Evolutionary conservation across 2,797 vertebrate species (phyloP).

Genomic region (Bovichtus diacanthus): DNA sequence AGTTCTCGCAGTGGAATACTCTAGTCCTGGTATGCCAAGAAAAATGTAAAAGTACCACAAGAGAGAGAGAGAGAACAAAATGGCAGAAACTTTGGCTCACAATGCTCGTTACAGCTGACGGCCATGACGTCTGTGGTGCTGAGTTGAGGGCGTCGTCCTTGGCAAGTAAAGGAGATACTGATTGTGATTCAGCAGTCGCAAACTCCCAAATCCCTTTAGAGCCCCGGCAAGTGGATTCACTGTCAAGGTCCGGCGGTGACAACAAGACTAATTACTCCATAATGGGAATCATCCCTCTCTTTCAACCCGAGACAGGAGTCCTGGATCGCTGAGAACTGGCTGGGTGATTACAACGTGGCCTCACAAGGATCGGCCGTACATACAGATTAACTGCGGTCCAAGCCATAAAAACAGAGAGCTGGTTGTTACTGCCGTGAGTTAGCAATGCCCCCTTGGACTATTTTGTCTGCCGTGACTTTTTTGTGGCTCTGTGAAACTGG

Average conservation of each 20-base stretch:
- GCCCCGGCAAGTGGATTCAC: slow-evolving; percentile 70
- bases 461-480: slow-evolving; percentile 54
- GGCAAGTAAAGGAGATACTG: slow-evolving; percentile 51
- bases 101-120: slow-evolving; percentile 3
- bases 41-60: neutral
- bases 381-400: slow-evolving; percentile 70
- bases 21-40: neutral
- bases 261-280: slow-evolving; percentile 83
- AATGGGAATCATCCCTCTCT: slow-evolving; percentile 79
- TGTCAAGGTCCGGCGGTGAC: slow-evolving; percentile 79
- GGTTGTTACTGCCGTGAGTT: slow-evolving; percentile 42
- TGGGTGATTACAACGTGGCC: slow-evolving; percentile 70
- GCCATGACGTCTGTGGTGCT: slow-evolving; percentile 14
- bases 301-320: slow-evolving; percentile 68
- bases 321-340: slow-evolving; percentile 60
- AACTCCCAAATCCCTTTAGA: slow-evolving; percentile 72
- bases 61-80: slow-evolving; percentile 31
- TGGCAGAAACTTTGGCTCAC: slow-evolving; percentile 5
- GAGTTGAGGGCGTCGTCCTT: slow-evolving; percentile 52
- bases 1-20: neutral
- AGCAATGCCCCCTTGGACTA: slow-evolving; percentile 42
- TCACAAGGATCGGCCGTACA: slow-evolving; percentile 62
- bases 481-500: slow-evolving; percentile 34
- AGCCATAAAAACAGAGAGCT: slow-evolving; percentile 59
- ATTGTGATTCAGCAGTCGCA: slow-evolving; percentile 73